These are phyloP conservation scores for Climacteris rufus DNA, from an alignment of 2,113 vertebrate species.

Conservation along the genomic window DNA sequence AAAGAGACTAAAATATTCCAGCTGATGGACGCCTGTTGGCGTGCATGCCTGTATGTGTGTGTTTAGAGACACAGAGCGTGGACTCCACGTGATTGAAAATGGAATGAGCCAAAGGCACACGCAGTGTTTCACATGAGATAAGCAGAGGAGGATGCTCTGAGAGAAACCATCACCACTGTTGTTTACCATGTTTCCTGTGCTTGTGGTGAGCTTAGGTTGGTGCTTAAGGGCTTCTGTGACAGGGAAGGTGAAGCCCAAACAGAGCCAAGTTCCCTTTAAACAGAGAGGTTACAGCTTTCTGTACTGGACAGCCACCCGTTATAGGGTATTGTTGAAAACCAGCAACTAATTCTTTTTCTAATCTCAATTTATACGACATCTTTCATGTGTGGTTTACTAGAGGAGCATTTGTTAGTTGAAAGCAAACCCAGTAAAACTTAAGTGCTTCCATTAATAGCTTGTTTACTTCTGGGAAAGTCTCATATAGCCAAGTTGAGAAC, in stretches of 20 bases:
- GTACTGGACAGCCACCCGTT: background rate
- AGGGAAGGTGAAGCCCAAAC: background rate
- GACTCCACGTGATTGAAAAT: background rate
- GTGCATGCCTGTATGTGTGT: background rate
- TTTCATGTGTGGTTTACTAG: background rate
- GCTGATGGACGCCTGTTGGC: background rate
- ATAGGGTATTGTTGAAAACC: background rate
- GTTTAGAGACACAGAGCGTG: background rate
- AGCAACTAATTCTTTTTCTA: background rate
- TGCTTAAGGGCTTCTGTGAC: background rate
- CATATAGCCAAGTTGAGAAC: background rate
- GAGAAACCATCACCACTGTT: background rate
- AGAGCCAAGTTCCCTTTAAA: background rate
- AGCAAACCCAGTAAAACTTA: background rate
- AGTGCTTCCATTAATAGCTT: background rate
- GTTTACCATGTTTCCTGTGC: background rate
- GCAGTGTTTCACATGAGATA: background rate
- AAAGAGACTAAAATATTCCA: background rate
- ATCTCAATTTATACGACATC: background rate
- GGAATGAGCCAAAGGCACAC: background rate
- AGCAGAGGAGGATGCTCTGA: background rate
- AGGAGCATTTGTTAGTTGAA: background rate
- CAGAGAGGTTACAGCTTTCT: background rate
- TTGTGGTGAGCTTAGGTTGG: fast-evolving
- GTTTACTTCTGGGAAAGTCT: background rate